Evolutionary conservation across 2,797 vertebrate genomes (phyloP), one percentile per base, ranked within the genome.

Genomic region (Pteropus rufus): DNA sequence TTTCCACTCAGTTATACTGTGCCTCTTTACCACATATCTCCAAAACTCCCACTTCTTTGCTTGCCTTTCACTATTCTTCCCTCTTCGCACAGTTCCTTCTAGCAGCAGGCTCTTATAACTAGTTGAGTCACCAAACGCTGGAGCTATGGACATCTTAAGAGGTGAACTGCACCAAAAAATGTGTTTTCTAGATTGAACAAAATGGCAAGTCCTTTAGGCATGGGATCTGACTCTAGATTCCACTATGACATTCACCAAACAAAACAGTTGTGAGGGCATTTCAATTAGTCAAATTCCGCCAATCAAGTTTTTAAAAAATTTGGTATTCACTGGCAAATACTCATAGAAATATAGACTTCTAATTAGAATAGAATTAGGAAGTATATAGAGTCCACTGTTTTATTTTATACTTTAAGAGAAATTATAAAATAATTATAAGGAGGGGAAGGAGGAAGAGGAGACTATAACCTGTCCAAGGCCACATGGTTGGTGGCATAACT

Each of bases 321-420:
- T 75, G 11, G 52, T 69, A 67, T 75, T 87, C 24, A 36, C 1
- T 83, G 23, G 8, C 65, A 49, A 95, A 70, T 82, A 46, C 4
- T 62, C 54, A 65, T 9, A 92, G 58, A 90, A n/a, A 54, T 76
- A 91, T 0, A 34, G 26, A 80, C 52, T 65, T 95, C 58, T 81
- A 75, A 64, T 6, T 82, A 31, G 44, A 93, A 87, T 5, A 73
- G 52, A 92, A 79, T 81, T 93, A 82, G 34, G 80, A 54, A 58
- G 31, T 11, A 41, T 67, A 39, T 3, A 83, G 8, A 83, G 8
- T 44, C 49, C 21, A 76, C 2, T 29, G 10, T 12, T 54, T 85
- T 34, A 29, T 67, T 60, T 85, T 89, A 41, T 46, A 80, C 88
- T 56, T 62, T 80, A 49, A 49, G 49, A 49, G 15, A 49, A 49